Evolutionary conservation across 2,888 invertebrate species (phyloP).

Genomic region (Caenorhabditis becei): DNA sequence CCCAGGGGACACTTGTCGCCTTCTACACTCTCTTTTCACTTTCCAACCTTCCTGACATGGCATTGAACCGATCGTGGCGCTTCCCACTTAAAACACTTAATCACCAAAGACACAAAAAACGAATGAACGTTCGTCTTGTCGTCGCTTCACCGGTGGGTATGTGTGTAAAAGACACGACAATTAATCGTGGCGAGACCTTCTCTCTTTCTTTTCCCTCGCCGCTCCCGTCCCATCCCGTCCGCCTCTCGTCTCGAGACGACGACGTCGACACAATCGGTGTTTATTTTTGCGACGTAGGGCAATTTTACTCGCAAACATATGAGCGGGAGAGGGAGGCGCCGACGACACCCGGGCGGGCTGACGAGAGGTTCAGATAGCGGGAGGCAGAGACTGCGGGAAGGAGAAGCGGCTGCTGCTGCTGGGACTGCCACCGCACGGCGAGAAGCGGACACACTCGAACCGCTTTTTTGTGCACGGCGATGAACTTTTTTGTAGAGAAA

Average conservation of each 20-base stretch:
- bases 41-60: constrained; percentile 20
- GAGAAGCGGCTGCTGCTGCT: constrained; percentile 42
- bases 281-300: constrained; percentile 62
- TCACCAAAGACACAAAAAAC: constrained; percentile 30
- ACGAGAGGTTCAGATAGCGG: constrained; percentile 47
- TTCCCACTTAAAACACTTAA: constrained; percentile 21
- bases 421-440: constrained; percentile 43
- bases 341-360: constrained; percentile 50
- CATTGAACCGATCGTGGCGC: background rate
- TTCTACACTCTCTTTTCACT: constrained; percentile 28
- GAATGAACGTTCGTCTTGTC: constrained; percentile 29
- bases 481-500: constrained; percentile 22
- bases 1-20: constrained; percentile 47
- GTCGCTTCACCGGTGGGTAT: no score
- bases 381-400: constrained; percentile 36
- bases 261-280: constrained; percentile 59
- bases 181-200: constrained; percentile 55
- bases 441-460: constrained; percentile 40
- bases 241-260: constrained; percentile 41
- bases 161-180: constrained; percentile 52
- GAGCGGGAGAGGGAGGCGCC: constrained; percentile 52
- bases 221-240: constrained; percentile 31
- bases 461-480: constrained; percentile 21
- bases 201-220: constrained; percentile 34
- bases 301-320: constrained; percentile 63